phyloP scores from a whole-genome alignment of 2,888 invertebrate species.

The Axea sp. region DNA sequence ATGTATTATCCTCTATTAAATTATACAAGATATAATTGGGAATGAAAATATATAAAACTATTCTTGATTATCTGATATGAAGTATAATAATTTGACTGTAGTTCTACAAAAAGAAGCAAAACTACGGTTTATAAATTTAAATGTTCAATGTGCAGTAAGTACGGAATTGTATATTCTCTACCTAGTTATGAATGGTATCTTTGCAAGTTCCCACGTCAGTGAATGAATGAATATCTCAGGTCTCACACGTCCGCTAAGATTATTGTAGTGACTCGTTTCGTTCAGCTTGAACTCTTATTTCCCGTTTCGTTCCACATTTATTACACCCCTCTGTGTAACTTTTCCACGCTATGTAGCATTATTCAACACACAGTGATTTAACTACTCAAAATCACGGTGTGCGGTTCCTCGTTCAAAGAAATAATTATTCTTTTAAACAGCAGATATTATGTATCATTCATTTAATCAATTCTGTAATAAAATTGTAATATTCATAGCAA shows the following conservation, averaged over 20 bases:
- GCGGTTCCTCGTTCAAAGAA: too few species aligned
- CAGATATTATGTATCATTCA: too few species aligned
- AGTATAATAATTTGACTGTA: too few species aligned
- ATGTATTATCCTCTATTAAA: too few species aligned
- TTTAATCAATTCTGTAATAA: too few species aligned
- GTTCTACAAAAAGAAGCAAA: too few species aligned
- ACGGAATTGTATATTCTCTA: constrained; percentile 26
- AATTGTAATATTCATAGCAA: too few species aligned
- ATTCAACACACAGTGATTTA: constrained; percentile 16
- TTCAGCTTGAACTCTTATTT: constrained; percentile 26
- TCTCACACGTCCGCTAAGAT: constrained; percentile 41
- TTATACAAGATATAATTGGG: too few species aligned
- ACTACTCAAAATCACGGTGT: constrained; percentile 11
- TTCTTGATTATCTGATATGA: too few species aligned
- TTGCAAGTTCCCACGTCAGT: constrained; percentile 46
- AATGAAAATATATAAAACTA: too few species aligned
- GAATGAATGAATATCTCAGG: constrained; percentile 49
- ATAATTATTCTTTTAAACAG: too few species aligned
- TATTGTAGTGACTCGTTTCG: constrained; percentile 32
- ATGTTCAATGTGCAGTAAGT: constrained; percentile 7
- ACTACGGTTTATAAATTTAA: too few species aligned
- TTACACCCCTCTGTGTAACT: constrained; percentile 28
- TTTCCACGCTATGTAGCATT: constrained; percentile 19
- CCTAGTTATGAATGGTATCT: constrained; percentile 49
- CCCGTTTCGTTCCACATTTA: constrained; percentile 17